phyloP scores from a whole-genome alignment of 2,888 invertebrate genomes.

The Beris chalybata region DNA sequence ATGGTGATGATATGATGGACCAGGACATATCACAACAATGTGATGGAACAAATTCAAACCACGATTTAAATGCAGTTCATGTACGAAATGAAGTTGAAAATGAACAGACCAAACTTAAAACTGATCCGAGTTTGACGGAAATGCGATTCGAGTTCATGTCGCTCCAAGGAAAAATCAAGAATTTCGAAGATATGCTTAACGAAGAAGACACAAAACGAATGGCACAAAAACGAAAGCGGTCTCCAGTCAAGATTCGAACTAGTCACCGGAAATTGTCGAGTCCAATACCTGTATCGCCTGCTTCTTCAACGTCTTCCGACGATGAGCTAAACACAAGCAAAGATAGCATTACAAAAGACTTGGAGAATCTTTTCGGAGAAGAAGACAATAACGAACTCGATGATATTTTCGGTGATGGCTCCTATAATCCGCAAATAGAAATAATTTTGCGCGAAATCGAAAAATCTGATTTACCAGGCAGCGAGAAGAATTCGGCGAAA shows the following conservation, averaged over 20 bases:
- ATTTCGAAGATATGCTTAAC: slow-evolving; percentile 44
- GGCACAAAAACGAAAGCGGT: not conserved
- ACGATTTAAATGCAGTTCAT: not conserved
- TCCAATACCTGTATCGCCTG: slow-evolving; percentile 7
- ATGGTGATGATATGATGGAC: no score
- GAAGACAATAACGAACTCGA: slow-evolving; percentile 46
- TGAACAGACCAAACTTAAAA: no score
- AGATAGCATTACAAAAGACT: slow-evolving; percentile 46
- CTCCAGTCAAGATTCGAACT: not conserved
- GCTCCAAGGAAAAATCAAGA: slow-evolving; percentile 49
- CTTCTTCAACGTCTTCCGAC: slow-evolving; percentile 15
- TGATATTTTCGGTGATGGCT: slow-evolving; percentile 50
- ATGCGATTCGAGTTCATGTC: slow-evolving; percentile 19
- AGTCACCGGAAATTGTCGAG: slow-evolving; percentile 5
- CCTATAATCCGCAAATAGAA: slow-evolving; percentile 43
- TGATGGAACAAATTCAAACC: not conserved
- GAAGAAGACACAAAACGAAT: not conserved
- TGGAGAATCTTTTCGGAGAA: slow-evolving; percentile 49
- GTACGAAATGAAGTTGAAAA: not conserved
- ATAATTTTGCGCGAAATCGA: slow-evolving; percentile 46
- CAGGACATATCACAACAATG: not conserved
- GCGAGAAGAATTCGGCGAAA: not conserved
- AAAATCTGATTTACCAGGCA: slow-evolving; percentile 39
- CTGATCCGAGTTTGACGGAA: not conserved
- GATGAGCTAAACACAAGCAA: slow-evolving; percentile 34